phyloP scores from a whole-genome alignment of 2,113 vertebrate genomes.

The Microtus pennsylvanicus region DNA sequence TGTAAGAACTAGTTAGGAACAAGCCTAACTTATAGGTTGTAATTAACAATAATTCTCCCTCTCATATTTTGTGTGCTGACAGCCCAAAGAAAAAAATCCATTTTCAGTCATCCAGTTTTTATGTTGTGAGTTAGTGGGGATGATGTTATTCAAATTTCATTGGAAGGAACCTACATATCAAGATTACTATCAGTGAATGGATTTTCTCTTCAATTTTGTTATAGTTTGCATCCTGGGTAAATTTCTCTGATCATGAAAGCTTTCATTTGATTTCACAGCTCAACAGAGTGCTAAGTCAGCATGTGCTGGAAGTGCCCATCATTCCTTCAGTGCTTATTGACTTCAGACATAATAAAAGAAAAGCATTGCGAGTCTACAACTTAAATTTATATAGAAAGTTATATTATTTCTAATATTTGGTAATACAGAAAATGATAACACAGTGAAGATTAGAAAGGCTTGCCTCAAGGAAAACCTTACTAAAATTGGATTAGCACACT shows the following conservation, averaged over 20 bases:
- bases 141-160: background rate
- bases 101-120: background rate
- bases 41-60: no score
- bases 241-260: background rate
- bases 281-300: background rate
- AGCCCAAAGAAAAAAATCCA: no score
- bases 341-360: background rate
- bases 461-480: background rate
- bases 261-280: background rate
- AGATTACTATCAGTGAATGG: background rate
- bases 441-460: background rate
- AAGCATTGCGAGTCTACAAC: background rate
- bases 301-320: background rate
- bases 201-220: background rate
- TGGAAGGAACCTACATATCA: rapidly evolving
- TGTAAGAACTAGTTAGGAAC: no score
- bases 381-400: background rate
- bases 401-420: background rate
- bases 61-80: no score
- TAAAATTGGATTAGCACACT: background rate
- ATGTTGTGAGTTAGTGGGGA: background rate
- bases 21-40: no score
- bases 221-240: background rate
- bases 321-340: background rate
- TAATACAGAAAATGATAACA: background rate